Conservation (phyloP, 35 echinoderm and acorn worm genomes). For the Stichopus chloronotus region DNA sequence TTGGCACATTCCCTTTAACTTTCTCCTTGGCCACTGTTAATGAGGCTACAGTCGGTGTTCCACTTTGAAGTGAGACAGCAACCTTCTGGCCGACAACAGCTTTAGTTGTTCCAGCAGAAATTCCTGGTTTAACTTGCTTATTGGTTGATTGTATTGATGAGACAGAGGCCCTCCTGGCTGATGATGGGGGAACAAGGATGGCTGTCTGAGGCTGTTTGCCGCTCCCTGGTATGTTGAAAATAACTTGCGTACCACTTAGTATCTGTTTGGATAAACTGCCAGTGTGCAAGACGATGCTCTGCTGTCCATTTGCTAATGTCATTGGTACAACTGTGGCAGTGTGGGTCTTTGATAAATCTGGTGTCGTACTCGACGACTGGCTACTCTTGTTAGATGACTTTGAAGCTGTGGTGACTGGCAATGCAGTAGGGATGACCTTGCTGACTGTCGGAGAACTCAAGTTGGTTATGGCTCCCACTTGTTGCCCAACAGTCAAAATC, state of each 20-base stretch:
- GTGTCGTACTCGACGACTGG: not conserved
- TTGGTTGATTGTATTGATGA: slow-evolving; percentile 23
- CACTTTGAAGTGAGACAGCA: not conserved
- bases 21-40: not conserved
- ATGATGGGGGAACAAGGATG: slow-evolving; percentile 6
- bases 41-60: not conserved
- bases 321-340: slow-evolving; percentile 20
- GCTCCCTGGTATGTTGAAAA: slow-evolving; percentile 36
- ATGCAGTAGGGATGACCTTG: not conserved
- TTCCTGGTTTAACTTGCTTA: not conserved
- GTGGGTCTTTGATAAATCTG: not conserved
- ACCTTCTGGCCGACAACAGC: slow-evolving; percentile 4
- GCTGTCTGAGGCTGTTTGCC: slow-evolving; percentile 45
- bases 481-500: slow-evolving; percentile 49
- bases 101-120: not conserved
- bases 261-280: slow-evolving; percentile 28
- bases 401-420: not conserved
- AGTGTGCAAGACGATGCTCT: slow-evolving; percentile 30
- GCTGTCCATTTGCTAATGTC: slow-evolving; percentile 37
- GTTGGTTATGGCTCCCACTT: slow-evolving; percentile 50
- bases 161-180: not conserved
- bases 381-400: not conserved
- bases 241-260: slow-evolving; percentile 40
- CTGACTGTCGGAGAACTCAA: not conserved
- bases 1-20: not conserved